Evolutionary conservation across 2,113 vertebrate genomes (phyloP).

Genomic region (Nannobrachium achirus): DNA sequence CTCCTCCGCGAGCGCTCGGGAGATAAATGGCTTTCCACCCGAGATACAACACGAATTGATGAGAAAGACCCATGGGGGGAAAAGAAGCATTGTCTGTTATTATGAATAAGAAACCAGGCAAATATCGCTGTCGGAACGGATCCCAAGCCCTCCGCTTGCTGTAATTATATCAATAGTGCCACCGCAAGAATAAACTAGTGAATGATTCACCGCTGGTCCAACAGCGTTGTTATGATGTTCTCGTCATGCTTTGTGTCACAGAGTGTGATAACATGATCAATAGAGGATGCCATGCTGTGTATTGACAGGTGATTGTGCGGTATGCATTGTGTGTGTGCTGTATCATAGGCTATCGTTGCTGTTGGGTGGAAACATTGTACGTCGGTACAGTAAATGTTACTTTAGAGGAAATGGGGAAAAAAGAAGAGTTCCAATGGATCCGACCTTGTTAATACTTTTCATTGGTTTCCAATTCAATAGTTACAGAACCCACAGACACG

Average conservation of each 20-base stretch:
- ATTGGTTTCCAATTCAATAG: too few relatives aligned
- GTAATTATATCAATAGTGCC: slow-evolving; percentile 46
- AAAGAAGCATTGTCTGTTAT: slow-evolving; percentile 33
- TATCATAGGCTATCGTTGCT: too few relatives aligned
- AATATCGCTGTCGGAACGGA: slow-evolving; percentile 27
- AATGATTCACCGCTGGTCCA: slow-evolving; percentile 24
- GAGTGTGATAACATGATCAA: background rate
- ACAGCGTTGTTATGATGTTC: slow-evolving; percentile 26
- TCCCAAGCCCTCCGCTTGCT: slow-evolving; percentile 29
- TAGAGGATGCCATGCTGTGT: background rate
- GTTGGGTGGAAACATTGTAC: too few relatives aligned
- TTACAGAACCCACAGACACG: too few relatives aligned
- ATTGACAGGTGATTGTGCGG: background rate
- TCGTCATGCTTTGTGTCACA: slow-evolving; percentile 15
- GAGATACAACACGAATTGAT: slow-evolving; percentile 31
- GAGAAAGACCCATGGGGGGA: slow-evolving; percentile 27
- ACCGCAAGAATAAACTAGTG: slow-evolving; percentile 31
- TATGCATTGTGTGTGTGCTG: too few relatives aligned
- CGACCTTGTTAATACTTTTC: too few relatives aligned
- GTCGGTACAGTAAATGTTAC: too few relatives aligned
- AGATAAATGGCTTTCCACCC: slow-evolving; percentile 13
- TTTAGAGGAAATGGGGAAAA: too few relatives aligned
- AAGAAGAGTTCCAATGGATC: too few relatives aligned
- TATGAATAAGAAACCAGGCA: slow-evolving; percentile 47
- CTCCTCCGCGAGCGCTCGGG: too few relatives aligned